A percentile compares a stretch with the other conserved stretches of the same genome.
These are phyloP conservation scores for Actenoides hombroni DNA, from an alignment of 2,113 vertebrate species.

Conservation along the genomic window DNA sequence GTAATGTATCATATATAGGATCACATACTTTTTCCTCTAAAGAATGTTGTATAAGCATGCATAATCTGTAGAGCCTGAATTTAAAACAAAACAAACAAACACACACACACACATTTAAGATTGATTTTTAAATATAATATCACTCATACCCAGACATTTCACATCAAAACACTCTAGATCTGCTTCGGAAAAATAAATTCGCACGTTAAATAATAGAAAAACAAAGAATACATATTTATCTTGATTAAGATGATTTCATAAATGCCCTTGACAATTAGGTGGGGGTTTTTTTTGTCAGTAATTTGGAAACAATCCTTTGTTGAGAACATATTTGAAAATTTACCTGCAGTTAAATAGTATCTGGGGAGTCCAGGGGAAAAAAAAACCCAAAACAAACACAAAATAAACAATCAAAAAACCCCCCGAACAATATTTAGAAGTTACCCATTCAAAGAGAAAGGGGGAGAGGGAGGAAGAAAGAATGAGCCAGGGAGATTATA, in stretches of 20 bases:
- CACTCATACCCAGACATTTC: neutral
- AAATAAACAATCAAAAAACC: neutral
- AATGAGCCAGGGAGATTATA: slow-evolving; percentile 53
- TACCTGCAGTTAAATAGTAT: slow-evolving; percentile 68
- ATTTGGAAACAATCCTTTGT: slow-evolving; percentile 55
- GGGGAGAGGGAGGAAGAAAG: neutral
- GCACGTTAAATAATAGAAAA: slow-evolving; percentile 39
- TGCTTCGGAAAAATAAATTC: slow-evolving; percentile 32
- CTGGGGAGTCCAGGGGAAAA: slow-evolving; percentile 62
- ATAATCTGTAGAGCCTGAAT: neutral
- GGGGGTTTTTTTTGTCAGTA: neutral
- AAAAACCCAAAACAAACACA: neutral
- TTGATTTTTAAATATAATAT: slow-evolving; percentile 28
- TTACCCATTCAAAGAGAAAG: slow-evolving; percentile 52
- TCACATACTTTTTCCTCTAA: neutral
- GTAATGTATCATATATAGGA: neutral
- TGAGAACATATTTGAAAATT: slow-evolving; percentile 58
- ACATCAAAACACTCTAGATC: neutral
- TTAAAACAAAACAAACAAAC: neutral
- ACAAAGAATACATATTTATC: slow-evolving; percentile 56
- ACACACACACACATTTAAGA: neutral
- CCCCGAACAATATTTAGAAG: slow-evolving; percentile 58
- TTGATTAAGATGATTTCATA: slow-evolving; percentile 55
- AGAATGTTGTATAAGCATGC: neutral
- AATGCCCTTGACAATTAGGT: slow-evolving; percentile 48